Percentiles rank a stretch among this genome's conserved stretches.
These are phyloP conservation scores for Hirundo rustica DNA, from an alignment of 2,797 vertebrate genomes.

Conservation along the genomic window DNA sequence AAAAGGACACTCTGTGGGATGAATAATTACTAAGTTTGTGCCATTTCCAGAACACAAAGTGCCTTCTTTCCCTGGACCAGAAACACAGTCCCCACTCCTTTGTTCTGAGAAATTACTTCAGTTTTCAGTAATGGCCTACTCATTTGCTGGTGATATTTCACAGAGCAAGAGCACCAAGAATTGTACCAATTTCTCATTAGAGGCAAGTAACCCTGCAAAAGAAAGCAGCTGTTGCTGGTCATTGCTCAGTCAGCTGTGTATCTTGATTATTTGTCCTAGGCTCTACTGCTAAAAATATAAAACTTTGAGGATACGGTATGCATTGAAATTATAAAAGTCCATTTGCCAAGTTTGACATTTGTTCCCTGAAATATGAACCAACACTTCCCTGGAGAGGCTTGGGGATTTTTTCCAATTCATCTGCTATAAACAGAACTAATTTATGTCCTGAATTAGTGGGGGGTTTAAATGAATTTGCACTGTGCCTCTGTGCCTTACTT, in stretches of 20 bases:
- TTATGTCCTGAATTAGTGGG: background rate
- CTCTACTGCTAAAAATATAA: background rate
- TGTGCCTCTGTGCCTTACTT: background rate
- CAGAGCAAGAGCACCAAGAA: background rate
- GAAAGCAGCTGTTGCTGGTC: background rate
- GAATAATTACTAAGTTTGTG: background rate
- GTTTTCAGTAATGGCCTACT: background rate
- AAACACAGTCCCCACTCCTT: background rate
- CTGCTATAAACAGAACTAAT: background rate
- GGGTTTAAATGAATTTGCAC: background rate
- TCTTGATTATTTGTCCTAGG: background rate
- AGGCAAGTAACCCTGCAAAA: background rate
- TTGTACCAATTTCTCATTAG: background rate
- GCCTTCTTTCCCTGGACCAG: background rate
- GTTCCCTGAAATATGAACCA: background rate
- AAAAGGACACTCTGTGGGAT: background rate
- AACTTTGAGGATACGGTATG: background rate
- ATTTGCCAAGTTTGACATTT: background rate
- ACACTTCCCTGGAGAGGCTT: background rate
- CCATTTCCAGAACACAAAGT: background rate
- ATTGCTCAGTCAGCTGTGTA: conserved; percentile 6
- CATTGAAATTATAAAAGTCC: background rate
- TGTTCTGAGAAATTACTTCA: background rate
- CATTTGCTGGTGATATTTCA: background rate
- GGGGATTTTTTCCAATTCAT: background rate